A percentile compares a stretch with the other conserved stretches of the same genome.
Evolutionary conservation across 2,113 vertebrate genomes (phyloP).

Genomic region (Crypturellus undulatus): DNA sequence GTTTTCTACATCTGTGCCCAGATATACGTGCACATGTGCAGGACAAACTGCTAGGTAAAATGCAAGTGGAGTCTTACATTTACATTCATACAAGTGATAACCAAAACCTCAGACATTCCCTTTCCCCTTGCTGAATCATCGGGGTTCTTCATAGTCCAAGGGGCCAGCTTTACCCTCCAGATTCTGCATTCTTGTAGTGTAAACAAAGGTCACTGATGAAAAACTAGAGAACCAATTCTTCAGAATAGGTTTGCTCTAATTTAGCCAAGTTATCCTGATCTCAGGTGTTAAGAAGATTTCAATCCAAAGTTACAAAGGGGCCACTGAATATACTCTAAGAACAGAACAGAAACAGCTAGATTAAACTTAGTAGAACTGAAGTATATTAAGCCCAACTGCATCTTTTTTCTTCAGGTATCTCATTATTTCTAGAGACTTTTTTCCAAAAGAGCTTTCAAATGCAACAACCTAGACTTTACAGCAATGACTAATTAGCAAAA

Average conservation of each 20-base stretch:
- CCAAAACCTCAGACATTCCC: not conserved
- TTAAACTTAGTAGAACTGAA: not conserved
- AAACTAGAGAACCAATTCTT: not conserved
- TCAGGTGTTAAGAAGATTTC: not conserved
- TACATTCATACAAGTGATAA: not conserved
- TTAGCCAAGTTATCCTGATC: not conserved
- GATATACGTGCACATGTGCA: not conserved
- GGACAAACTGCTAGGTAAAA: not conserved
- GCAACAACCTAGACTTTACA: not conserved
- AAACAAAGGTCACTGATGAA: not conserved
- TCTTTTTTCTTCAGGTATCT: not conserved
- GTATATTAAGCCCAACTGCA: not conserved
- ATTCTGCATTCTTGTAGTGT: not conserved
- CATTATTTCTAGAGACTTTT: not conserved
- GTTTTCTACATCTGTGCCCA: not conserved
- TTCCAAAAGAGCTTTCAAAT: not conserved
- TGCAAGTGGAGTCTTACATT: not conserved
- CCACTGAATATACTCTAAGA: not conserved
- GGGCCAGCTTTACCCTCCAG: not conserved
- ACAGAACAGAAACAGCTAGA: not conserved
- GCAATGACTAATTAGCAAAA: not conserved
- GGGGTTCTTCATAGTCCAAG: not conserved
- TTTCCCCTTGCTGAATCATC: not conserved
- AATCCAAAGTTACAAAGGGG: not conserved
- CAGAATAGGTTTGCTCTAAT: not conserved